phyloP scores from a whole-genome alignment of 1,140 invertebrate species.

The Eufriesea mexicana region DNA sequence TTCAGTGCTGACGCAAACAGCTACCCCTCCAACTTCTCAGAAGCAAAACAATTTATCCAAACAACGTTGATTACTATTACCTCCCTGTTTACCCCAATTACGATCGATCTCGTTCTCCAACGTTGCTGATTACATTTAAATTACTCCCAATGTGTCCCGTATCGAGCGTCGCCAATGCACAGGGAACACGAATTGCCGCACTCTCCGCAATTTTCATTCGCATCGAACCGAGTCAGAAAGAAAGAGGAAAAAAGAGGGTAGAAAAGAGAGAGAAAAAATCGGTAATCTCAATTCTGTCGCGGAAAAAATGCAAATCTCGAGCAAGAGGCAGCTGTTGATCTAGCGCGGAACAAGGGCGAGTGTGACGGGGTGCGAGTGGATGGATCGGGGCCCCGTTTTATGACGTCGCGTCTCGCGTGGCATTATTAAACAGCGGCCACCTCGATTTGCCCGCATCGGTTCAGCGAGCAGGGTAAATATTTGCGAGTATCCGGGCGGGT shows the following conservation, averaged over 20 bases:
- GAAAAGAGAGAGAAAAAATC: neutral
- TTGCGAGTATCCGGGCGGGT: conserved; percentile 19
- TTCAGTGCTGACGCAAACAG: too few species aligned
- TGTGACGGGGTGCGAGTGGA: neutral
- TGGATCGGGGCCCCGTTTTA: conserved; percentile 14
- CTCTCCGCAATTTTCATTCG: neutral
- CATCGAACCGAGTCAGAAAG: too few species aligned
- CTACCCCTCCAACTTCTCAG: too few species aligned
- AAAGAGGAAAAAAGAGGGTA: neutral
- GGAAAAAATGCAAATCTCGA: neutral
- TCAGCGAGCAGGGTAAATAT: conserved; percentile 52
- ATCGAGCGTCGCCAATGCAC: neutral
- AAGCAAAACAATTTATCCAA: too few species aligned
- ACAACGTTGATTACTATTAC: too few species aligned
- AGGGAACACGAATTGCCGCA: too few species aligned
- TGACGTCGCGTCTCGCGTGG: conserved; percentile 29
- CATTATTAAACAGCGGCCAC: conserved; percentile 56
- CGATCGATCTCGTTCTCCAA: too few species aligned
- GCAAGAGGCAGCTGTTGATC: neutral
- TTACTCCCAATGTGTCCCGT: too few species aligned
- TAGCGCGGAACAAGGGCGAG: neutral
- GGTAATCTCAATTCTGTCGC: too few species aligned
- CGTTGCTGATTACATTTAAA: too few species aligned
- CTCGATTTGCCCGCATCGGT: conserved; percentile 37
- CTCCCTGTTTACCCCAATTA: too few species aligned